phyloP scores from a whole-genome alignment of 2,797 vertebrate species.

The Microctenopoma stevenorrisi region DNA sequence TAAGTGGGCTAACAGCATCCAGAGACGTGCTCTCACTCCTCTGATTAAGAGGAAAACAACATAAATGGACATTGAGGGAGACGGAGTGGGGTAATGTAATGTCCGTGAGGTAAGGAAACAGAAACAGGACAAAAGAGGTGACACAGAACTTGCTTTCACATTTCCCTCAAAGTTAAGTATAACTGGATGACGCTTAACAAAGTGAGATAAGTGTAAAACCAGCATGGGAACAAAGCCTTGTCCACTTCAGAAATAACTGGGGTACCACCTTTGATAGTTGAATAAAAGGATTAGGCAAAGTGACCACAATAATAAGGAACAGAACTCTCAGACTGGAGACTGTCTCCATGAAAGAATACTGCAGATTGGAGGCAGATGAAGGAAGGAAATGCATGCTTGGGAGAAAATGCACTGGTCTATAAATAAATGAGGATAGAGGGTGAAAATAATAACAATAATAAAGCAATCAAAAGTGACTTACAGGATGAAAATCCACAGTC shows the following conservation, averaged over 20 bases:
- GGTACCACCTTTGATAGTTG: constrained; percentile 20
- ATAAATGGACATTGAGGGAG: not conserved
- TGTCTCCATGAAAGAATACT: too few species aligned
- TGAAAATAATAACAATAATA: not conserved
- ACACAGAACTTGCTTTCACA: constrained; percentile 6
- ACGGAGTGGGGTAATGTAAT: not conserved
- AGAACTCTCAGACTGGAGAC: constrained; percentile 19
- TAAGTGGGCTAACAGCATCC: constrained; percentile 62
- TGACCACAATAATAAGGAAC: constrained; percentile 35
- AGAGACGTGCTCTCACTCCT: constrained; percentile 32
- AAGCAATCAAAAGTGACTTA: not conserved
- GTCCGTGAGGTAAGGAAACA: not conserved
- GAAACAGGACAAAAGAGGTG: not conserved
- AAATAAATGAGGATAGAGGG: constrained; percentile 4
- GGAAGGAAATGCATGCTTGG: not conserved
- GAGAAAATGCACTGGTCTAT: not conserved
- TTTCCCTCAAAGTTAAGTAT: not conserved
- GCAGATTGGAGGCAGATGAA: constrained; percentile 24
- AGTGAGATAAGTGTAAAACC: not conserved
- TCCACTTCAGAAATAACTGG: constrained; percentile 5
- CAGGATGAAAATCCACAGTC: not conserved
- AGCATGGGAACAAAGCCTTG: not conserved
- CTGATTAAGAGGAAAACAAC: constrained; percentile 34
- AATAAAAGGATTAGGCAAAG: constrained; percentile 47
- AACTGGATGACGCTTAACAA: too few species aligned